Conservation (phyloP, 1,140 invertebrate genomes). For the Holotrichia oblita region DNA sequence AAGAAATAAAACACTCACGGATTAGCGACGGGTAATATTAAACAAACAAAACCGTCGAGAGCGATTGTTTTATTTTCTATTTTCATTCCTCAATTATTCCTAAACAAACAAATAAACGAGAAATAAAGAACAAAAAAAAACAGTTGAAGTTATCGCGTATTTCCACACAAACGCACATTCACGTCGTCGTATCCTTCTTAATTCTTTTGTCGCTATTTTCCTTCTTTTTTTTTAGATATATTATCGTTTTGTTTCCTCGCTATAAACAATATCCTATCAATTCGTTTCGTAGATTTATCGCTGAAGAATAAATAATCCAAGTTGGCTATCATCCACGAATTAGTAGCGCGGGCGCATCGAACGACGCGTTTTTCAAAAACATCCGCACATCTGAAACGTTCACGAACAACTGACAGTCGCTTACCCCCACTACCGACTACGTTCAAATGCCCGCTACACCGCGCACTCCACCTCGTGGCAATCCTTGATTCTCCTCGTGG, state of each 20-base stretch:
- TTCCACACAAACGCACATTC: no score
- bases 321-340: not conserved
- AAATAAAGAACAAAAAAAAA: no score
- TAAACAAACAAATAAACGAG: no score
- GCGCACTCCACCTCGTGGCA: constrained; percentile 39
- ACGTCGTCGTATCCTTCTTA: no score
- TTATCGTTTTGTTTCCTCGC: no score
- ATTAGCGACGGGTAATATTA: not conserved
- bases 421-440: constrained; percentile 42
- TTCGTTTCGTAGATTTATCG: no score
- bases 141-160: no score
- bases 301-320: not conserved
- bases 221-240: no score
- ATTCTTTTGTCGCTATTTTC: no score
- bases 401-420: constrained; percentile 54
- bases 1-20: no score
- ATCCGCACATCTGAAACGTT: constrained; percentile 49
- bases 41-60: not conserved
- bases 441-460: constrained; percentile 39
- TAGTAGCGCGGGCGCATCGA: not conserved
- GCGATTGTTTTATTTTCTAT: not conserved
- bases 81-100: no score
- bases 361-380: constrained; percentile 25
- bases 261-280: no score
- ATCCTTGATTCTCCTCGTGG: not conserved